Evolutionary conservation across 2,888 invertebrate species (phyloP), one percentile per base, ranked within the genome.

Genomic region (Lapara coniferarum): DNA sequence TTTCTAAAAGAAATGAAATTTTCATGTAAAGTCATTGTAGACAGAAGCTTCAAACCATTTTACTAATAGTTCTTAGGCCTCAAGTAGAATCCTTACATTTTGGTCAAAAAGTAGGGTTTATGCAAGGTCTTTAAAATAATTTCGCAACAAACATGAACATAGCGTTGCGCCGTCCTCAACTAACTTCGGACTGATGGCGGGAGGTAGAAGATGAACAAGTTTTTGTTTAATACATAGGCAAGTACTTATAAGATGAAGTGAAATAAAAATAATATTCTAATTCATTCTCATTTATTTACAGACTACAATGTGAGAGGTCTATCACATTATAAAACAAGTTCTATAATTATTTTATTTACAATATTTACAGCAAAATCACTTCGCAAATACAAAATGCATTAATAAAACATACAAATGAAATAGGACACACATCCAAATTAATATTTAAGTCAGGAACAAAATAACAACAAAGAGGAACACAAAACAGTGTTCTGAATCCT

Each of bases 271-370:
- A 53, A 72, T 59, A 67, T 3, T 86, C 82, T 88, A 89, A 86
- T 89, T 89, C 88, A 89, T 90, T 89, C 85, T 90, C 88, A 86
- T 93, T 93, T 93, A 93, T 93, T 93, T 93, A 93, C 92, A 92
- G 80, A 86, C 89, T 91, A 91, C 88, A 85, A 89, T 88, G 89
- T 89, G 91, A 89, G 81, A 81, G 81, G 74, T 80, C 88, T 86
- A 88, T 89, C 93, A 93, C 93, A 93, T 93, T 89, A 89, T 89
- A 89, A 91, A 93, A 92, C 92, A 90, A 87, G 86, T 77, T 81
- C 83, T 89, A 83, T 76, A 78, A 77, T 77, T 87, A 89, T 88
- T 88, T 74, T 92, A 92, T 93, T 83, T 93, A 93, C 93, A 93
- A 72, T 85, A 85, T 84, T 76, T 85, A 85, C 85, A 85, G 59